phyloP scores from a whole-genome alignment of 2,797 vertebrate genomes.

The Silurus lanzhouensis region DNA sequence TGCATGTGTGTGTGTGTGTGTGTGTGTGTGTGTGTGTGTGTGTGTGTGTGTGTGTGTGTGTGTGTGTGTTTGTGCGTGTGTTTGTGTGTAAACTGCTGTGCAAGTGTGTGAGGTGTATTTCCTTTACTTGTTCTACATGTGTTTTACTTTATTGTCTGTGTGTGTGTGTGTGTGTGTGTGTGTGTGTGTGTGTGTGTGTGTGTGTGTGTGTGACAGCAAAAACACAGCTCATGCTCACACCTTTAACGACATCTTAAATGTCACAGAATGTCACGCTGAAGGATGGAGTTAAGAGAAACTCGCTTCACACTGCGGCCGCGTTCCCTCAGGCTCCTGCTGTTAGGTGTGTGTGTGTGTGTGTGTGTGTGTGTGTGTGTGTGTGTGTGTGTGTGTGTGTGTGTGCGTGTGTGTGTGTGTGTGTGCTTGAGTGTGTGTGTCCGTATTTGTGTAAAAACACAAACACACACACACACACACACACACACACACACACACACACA shows the following conservation, averaged over 20 bases:
- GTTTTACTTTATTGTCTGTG: background rate
- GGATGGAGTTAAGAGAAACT: slow-evolving; percentile 67
- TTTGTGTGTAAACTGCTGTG: slow-evolving; percentile 31
- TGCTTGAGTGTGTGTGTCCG: background rate
- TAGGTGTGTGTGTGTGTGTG: background rate
- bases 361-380: background rate
- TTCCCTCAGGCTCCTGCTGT: slow-evolving; percentile 4
- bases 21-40: too few species aligned
- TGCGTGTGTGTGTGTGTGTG: background rate
- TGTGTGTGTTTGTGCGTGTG: slow-evolving; percentile 31
- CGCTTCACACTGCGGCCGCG: background rate
- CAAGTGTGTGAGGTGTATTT: slow-evolving; percentile 18
- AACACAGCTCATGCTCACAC: slow-evolving; percentile 60
- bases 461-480: too few species aligned
- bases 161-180: slow-evolving; percentile 3
- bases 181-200: slow-evolving; percentile 3
- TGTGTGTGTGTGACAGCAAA: slow-evolving; percentile 9
- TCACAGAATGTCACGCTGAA: slow-evolving; percentile 79
- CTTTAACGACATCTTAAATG: slow-evolving; percentile 83
- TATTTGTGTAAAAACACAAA: too few species aligned
- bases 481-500: too few species aligned
- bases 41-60: too few species aligned
- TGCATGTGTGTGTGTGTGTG: too few species aligned
- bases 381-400: background rate
- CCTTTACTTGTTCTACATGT: background rate